Conservation (phyloP, 2,113 vertebrate genomes). For the Crotophaga sulcirostris region DNA sequence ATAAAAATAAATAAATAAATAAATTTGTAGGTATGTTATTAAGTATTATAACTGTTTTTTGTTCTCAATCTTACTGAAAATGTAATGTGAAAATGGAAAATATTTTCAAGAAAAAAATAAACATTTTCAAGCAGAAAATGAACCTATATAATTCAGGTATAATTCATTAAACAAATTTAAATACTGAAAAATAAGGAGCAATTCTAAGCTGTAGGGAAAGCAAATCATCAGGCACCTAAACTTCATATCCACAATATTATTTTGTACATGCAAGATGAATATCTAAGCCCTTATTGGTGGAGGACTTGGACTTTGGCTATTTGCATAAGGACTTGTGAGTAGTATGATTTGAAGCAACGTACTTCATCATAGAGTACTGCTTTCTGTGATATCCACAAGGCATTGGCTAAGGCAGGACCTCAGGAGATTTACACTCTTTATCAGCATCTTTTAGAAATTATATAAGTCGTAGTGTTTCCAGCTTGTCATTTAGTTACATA, state of each 20-base stretch:
- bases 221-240: background rate
- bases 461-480: background rate
- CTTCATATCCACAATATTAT: background rate
- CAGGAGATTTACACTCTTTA: background rate
- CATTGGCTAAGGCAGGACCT: background rate
- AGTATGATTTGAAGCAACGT: background rate
- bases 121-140: background rate
- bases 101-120: background rate
- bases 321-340: background rate
- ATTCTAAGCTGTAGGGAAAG: background rate
- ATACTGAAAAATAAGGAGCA: background rate
- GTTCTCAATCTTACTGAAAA: background rate
- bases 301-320: background rate
- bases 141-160: fast-evolving
- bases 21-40: background rate
- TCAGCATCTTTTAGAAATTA: background rate
- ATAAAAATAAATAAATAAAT: background rate
- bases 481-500: background rate
- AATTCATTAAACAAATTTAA: background rate
- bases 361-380: background rate
- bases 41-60: background rate
- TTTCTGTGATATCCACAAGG: background rate
- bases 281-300: background rate
- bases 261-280: background rate
- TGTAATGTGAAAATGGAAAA: background rate